Percentiles rank a stretch among this genome's conserved stretches.
phyloP scores from a whole-genome alignment of 2,888 invertebrate genomes.

The Pelosia muscerda region DNA sequence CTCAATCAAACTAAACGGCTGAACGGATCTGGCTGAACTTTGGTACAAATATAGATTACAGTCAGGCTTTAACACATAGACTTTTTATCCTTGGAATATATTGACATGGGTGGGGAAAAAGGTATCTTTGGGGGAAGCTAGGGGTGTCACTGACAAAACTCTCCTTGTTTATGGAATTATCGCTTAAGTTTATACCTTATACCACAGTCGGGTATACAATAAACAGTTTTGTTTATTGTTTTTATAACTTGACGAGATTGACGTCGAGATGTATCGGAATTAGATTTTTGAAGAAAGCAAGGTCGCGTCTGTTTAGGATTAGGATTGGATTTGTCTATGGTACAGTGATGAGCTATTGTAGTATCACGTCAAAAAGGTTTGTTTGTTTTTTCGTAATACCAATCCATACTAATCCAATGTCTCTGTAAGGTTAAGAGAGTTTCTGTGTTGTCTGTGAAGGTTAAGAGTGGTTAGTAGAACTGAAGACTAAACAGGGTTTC shows the following conservation, averaged over 20 bases:
- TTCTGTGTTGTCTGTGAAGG: too few relatives aligned
- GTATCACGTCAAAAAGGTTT: conserved; percentile 1
- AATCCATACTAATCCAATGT: too few relatives aligned
- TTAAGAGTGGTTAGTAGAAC: too few relatives aligned
- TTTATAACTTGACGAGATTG: conserved; percentile 52
- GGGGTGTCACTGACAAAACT: too few relatives aligned
- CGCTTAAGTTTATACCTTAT: conserved; percentile 6
- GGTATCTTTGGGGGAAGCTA: too few relatives aligned
- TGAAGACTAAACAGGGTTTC: too few relatives aligned
- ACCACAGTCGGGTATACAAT: conserved; percentile 48
- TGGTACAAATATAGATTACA: not conserved
- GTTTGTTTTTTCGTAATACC: not conserved
- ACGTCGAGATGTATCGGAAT: conserved; percentile 40
- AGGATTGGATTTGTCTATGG: conserved; percentile 26
- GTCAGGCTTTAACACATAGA: too few relatives aligned
- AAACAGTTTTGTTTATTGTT: conserved; percentile 65
- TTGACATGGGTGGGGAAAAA: too few relatives aligned
- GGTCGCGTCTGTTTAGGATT: conserved; percentile 24
- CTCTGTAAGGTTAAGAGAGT: too few relatives aligned
- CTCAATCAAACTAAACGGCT: too few relatives aligned
- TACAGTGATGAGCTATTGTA: conserved; percentile 15
- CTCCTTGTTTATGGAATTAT: not conserved
- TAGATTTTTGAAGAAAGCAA: conserved; percentile 49
- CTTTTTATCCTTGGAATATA: too few relatives aligned
- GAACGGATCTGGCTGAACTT: too few relatives aligned